These are phyloP conservation scores for Cisticola juncidis DNA, from an alignment of 2,113 vertebrate genomes.

Conservation along the genomic window DNA sequence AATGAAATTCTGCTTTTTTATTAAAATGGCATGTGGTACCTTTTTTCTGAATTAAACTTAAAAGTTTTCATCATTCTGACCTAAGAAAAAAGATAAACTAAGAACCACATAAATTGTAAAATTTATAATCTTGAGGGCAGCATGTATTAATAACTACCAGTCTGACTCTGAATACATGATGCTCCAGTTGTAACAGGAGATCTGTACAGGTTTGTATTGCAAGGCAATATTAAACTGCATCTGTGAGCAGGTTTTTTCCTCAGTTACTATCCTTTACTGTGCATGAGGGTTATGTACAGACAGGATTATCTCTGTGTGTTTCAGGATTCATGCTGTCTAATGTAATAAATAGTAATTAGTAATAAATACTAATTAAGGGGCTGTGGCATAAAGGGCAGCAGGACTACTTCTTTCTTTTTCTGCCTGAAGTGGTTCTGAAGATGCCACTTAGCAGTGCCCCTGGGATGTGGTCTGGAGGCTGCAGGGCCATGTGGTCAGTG, in stretches of 20 bases:
- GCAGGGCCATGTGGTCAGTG: not conserved
- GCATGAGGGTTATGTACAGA: not conserved
- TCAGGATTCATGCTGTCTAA: not conserved
- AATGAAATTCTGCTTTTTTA: not conserved
- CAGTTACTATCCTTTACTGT: not conserved
- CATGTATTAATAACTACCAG: not conserved
- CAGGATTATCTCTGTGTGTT: not conserved
- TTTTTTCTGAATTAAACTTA: not conserved
- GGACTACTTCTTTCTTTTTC: not conserved
- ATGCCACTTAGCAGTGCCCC: not conserved
- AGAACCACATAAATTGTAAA: not conserved
- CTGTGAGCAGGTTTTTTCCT: not conserved
- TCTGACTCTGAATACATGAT: not conserved
- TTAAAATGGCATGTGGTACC: not conserved
- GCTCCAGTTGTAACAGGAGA: not conserved
- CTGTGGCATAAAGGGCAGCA: accelerated
- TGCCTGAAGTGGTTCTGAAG: not conserved
- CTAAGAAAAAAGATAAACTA: not conserved
- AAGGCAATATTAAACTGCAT: not conserved
- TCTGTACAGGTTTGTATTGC: not conserved
- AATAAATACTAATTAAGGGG: not conserved
- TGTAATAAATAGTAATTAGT: too few relatives aligned
- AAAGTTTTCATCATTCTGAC: not conserved
- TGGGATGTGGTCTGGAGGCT: not conserved
- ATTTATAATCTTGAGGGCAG: not conserved